Conservation (phyloP, 2,888 invertebrate genomes). For the Aporophyla lueneburgensis region DNA sequence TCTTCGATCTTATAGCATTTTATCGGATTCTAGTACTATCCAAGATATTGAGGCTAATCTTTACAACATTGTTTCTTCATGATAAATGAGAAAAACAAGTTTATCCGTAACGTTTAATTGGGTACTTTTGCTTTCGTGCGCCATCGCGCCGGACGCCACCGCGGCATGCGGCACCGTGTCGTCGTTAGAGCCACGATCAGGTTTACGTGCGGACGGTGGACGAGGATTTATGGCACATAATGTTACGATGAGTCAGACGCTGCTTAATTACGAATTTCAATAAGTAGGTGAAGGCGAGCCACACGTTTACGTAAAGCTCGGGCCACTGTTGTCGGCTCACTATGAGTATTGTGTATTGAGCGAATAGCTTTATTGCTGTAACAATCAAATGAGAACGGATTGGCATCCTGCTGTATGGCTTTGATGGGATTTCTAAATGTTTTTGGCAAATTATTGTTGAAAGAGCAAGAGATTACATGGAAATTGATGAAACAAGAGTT, state of each 20-base stretch:
- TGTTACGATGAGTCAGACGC: conserved; percentile 67
- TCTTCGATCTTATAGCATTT: background rate
- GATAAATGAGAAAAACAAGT: conserved; percentile 24
- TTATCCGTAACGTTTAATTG: conserved; percentile 37
- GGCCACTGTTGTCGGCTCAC: conserved; percentile 39
- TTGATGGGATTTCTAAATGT: conserved; percentile 1
- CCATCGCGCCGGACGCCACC: background rate
- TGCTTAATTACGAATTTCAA: conserved; percentile 70
- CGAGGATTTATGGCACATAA: conserved; percentile 61
- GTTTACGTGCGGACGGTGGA: conserved; percentile 46
- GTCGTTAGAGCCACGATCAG: conserved; percentile 51
- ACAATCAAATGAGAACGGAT: conserved; percentile 46
- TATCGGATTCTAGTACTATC: background rate
- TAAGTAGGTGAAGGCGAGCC: conserved; percentile 84
- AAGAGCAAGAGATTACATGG: background rate
- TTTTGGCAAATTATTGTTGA: background rate
- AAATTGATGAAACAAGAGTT: background rate
- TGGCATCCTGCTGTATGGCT: conserved; percentile 7
- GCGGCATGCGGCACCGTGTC: background rate
- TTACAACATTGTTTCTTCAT: conserved; percentile 10
- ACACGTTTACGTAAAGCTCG: conserved; percentile 63
- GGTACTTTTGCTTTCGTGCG: conserved; percentile 60
- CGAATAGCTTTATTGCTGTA: conserved; percentile 35
- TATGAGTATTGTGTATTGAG: conserved; percentile 21
- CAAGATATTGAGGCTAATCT: background rate